Base-by-base conservation (phyloP, 2,797 vertebrate species). In the Eupleurogrammus muticus region DNA sequence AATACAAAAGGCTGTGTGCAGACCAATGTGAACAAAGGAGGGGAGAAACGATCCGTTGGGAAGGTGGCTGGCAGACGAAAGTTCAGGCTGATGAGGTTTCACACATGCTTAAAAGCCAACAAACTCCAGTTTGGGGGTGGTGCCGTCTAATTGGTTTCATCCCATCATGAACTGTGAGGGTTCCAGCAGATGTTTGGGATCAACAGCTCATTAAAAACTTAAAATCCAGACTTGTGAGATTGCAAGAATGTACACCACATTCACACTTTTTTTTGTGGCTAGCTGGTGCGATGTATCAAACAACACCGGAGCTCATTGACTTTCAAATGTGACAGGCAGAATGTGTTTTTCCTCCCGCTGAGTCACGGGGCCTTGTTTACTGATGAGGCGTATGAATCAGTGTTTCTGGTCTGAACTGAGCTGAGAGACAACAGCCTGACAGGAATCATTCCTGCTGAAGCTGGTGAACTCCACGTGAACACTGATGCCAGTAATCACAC, bases 101-200 rank as follows among this genome's bases (percentile, higher is more conserved):
- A 71, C 81, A 77, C 86, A 70, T 70, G 81, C 79, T 87, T 55
- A 40, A 72, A 80, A 87, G 85, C 73, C 77, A 72, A 75, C 62
- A 54, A 73, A 73, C 79, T 85, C 73, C 67, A 69, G 85, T 86
- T 88, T 70, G 42, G 80, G 67, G 76, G 85, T 82, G 73, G 81
- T 63, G 79, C 79, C 17, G 77, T 78, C 82, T 93, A 90, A 93
- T 92, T 93, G 91, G 88, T 87, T 90, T 89, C 66, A 90, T 92
- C 85, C 87, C 60, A 77, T 92, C 85, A 85, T 83, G 86, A 91
- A 91, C 88, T 84, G 82, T 68, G 88, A 86, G 89, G 79, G 87
- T 88, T 88, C 87, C 85, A 87, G 86, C 93, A 94, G 92, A 92
- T 93, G 91, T 92, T 92, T 79, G 84, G 85, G 85, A 89, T 94